These are phyloP conservation scores for Porites cylindrica DNA, from an alignment of 92 coral and sea anemone genomes.

Conservation along the genomic window DNA sequence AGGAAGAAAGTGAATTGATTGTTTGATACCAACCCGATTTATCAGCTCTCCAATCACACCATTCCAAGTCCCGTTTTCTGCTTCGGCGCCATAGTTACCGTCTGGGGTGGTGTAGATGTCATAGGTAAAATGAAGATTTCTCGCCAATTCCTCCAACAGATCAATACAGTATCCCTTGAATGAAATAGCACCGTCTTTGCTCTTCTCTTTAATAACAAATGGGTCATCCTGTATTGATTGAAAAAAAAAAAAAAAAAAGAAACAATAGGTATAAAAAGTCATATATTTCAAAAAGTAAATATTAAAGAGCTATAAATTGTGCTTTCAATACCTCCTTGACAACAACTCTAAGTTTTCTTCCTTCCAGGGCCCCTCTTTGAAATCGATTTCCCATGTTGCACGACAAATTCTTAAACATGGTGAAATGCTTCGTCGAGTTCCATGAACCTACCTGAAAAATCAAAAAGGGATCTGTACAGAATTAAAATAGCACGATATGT, in stretches of 20 bases:
- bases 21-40: background rate
- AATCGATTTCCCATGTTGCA: background rate
- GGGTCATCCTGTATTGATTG: constrained; percentile 6
- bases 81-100: constrained; percentile 37
- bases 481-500: too few species aligned
- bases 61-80: constrained; percentile 36
- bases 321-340: too few species aligned
- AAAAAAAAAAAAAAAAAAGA: background rate
- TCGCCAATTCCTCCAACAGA: constrained; percentile 31
- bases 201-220: constrained; percentile 13
- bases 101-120: constrained; percentile 38
- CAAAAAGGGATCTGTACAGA: background rate
- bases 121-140: constrained; percentile 33
- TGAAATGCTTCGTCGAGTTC: background rate
- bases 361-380: background rate
- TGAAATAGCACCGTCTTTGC: background rate
- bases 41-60: constrained; percentile 38
- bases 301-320: too few species aligned
- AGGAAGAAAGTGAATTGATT: too few species aligned
- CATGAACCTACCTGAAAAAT: background rate
- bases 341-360: background rate
- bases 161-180: constrained; percentile 56
- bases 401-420: background rate
- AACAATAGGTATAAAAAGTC: background rate
- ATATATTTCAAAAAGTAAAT: too few species aligned